These are phyloP conservation scores for Mormyrus hasselquistii DNA, from an alignment of 2,797 vertebrate species.

Conservation along the genomic window DNA sequence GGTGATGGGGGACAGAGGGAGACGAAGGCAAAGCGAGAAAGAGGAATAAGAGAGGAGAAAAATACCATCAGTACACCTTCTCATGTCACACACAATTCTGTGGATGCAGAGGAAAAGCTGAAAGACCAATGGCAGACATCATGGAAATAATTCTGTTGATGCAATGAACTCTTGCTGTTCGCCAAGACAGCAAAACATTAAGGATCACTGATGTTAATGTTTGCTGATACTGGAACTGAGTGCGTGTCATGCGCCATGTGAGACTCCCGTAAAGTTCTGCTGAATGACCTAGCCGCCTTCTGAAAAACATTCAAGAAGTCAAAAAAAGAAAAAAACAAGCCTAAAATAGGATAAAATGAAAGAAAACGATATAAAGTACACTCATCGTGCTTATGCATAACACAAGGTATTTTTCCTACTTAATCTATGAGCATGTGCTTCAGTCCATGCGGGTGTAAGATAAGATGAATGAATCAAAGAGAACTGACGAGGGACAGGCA, in stretches of 20 bases:
- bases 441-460: not conserved
- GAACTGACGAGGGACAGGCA: not conserved
- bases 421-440: not conserved
- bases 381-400: not conserved
- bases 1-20: not conserved
- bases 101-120: not conserved
- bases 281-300: not conserved
- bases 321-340: not conserved
- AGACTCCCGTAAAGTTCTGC: not conserved
- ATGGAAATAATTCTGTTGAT: not conserved
- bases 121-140: not conserved
- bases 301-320: not conserved
- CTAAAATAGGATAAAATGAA: not conserved
- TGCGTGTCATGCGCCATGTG: not conserved
- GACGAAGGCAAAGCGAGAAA: not conserved
- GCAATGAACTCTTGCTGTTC: not conserved
- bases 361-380: not conserved
- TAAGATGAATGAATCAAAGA: not conserved
- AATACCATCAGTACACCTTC: not conserved
- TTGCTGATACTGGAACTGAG: not conserved
- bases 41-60: constrained; percentile 14
- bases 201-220: not conserved
- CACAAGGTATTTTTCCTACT: not conserved
- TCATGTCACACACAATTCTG: not conserved
- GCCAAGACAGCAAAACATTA: not conserved